Evolutionary conservation across 2,888 invertebrate species (phyloP).

Genomic region (Leptinotarsa tumamoca): DNA sequence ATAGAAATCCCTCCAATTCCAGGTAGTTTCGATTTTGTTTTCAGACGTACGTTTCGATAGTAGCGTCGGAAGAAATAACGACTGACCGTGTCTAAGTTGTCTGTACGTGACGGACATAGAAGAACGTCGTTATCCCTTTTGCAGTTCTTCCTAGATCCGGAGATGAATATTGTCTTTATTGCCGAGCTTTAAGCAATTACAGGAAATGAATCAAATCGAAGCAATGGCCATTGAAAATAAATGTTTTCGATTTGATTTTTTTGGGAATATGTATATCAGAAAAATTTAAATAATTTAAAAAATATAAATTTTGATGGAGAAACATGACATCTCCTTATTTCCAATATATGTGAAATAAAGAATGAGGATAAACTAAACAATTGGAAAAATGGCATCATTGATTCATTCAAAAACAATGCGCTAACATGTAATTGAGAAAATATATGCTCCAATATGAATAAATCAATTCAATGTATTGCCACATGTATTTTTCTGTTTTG

Average conservation of each 20-base stretch:
- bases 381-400: no score
- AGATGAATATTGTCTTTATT: conserved; percentile 15
- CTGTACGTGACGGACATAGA: conserved; percentile 15
- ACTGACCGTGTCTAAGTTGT: conserved; percentile 7
- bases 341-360: no score
- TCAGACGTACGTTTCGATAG: conserved; percentile 6
- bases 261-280: no score
- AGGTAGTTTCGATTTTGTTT: not conserved
- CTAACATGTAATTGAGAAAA: no score
- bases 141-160: not conserved
- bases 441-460: no score
- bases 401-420: no score
- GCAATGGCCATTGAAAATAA: not conserved
- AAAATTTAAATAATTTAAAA: no score
- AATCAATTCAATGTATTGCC: no score
- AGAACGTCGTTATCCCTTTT: conserved; percentile 2
- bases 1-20: conserved; percentile 8
- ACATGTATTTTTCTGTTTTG: no score
- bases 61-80: conserved; percentile 11
- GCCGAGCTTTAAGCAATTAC: not conserved
- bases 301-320: no score
- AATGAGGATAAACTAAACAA: no score
- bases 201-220: conserved; percentile 9
- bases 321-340: no score
- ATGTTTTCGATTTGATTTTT: not conserved